Evolutionary conservation across 2,888 invertebrate genomes (phyloP).

Genomic region (Drosophila ezoana): DNA sequence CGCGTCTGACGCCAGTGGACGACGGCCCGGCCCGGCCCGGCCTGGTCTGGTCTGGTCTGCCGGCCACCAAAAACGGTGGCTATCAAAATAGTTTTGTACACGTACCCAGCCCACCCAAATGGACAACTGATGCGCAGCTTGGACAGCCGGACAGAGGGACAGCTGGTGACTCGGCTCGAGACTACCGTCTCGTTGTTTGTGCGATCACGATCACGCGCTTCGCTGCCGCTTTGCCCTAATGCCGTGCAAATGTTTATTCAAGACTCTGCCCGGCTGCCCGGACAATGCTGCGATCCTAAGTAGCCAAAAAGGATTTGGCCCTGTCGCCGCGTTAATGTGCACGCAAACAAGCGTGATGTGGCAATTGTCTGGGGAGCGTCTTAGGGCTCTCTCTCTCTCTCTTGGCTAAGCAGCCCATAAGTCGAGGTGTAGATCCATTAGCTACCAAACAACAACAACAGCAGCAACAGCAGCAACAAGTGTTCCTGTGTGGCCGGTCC

Average conservation of each 20-base stretch:
- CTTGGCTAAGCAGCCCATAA: constrained; percentile 60
- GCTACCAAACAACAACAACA: constrained; percentile 49
- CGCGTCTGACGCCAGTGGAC: constrained; percentile 69
- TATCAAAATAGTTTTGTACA: constrained; percentile 77
- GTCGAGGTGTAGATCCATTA: constrained; percentile 76
- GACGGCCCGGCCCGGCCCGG: neutral
- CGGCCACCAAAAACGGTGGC: constrained; percentile 60
- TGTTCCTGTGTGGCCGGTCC: constrained; percentile 41
- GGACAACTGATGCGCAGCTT: constrained; percentile 41
- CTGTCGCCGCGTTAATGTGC: constrained; percentile 76
- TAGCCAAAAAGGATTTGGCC: constrained; percentile 74
- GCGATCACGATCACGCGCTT: constrained; percentile 76
- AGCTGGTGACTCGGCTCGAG: constrained; percentile 9
- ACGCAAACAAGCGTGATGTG: constrained; percentile 79
- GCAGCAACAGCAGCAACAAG: constrained; percentile 34
- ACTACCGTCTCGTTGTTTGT: constrained; percentile 56
- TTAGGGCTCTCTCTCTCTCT: constrained; percentile 1
- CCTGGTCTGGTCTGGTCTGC: neutral
- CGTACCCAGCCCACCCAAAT: constrained; percentile 77
- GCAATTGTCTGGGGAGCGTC: constrained; percentile 72
- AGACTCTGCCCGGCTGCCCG: constrained; percentile 24
- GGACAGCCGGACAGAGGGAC: constrained; percentile 14
- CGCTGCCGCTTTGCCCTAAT: constrained; percentile 65
- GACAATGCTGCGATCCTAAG: constrained; percentile 61
- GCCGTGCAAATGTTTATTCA: constrained; percentile 73